A percentile compares a stretch with the other conserved stretches of the same genome.
These are phyloP conservation scores for Patella ulyssiponensis DNA, from an alignment of 2,888 invertebrate species.

Conservation along the genomic window DNA sequence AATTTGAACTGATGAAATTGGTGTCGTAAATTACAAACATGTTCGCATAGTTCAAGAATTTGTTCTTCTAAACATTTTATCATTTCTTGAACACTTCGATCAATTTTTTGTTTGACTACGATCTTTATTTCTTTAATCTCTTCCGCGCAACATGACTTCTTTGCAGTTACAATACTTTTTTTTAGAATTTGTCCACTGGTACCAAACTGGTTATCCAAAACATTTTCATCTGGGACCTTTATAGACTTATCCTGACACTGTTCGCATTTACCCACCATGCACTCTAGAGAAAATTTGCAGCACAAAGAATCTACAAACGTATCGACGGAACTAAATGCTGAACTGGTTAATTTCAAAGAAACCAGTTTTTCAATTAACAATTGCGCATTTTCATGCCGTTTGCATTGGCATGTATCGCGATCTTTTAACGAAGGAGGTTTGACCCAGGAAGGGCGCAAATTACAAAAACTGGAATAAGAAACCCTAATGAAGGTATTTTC, in stretches of 20 bases:
- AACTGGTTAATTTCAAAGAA: neutral
- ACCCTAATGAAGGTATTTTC: constrained; percentile 35
- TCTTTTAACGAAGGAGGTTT: constrained; percentile 30
- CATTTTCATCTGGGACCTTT: neutral
- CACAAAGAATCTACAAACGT: neutral
- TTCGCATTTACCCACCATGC: no score
- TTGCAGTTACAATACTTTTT: no score
- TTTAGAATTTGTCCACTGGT: no score
- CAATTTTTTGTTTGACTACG: constrained; percentile 26
- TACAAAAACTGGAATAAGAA: constrained; percentile 37
- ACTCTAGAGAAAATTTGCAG: neutral
- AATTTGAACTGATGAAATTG: constrained; percentile 33
- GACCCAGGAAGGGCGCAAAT: constrained; percentile 40
- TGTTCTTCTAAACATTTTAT: constrained; percentile 17
- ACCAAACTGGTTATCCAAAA: no score
- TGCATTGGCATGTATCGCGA: constrained; percentile 43
- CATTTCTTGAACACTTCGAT: constrained; percentile 13
- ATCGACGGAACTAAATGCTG: neutral
- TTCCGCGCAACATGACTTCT: no score
- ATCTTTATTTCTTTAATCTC: neutral
- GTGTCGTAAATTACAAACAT: constrained; percentile 37
- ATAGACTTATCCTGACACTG: neutral
- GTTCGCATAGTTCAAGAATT: constrained; percentile 28
- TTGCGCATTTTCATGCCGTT: constrained; percentile 34
- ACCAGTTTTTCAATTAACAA: constrained; percentile 29